Base-by-base conservation (phyloP, 2,113 vertebrate genomes). In the Leucoraja erinaceus region DNA sequence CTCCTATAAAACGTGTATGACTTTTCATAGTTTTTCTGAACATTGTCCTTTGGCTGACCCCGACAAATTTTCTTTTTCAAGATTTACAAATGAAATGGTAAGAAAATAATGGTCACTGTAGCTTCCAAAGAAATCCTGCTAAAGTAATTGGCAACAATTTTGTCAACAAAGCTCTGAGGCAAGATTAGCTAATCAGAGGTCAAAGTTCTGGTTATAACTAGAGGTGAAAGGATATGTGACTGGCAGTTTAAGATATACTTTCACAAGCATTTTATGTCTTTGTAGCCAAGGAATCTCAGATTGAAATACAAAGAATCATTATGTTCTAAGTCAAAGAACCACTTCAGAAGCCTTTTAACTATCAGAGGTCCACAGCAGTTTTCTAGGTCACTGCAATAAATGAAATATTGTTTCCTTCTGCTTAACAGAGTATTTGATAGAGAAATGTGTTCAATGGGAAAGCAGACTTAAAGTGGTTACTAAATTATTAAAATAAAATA, bases 1-100 rank as follows among this genome's bases (percentile, higher is more conserved):
- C 94, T 96, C 95, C 94, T 97, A 93, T 66, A 38, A 78, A 93
- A 93, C 7, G 76, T 9, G 5, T 93, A 93, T 93, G 74, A 76
- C 74, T 93, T 76, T 79, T 61, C 74, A 93, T 76, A 94, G 94
- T 96, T 96, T 96, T 94, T 94, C 93, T 95, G 94, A 96, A 93
- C 94, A 93, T 93, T 97, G 97, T 97, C 97, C 97, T 95, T 96
- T 97, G 97, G 96, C 95, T 98, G 96, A 98, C 96, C 96, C 95
- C 95, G 93, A 94, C 95, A 95, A 95, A 97, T 95, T 96, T 96
- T 96, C 94, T 96, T 93, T 94, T 94, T 93, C 90, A 91, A 91
- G 90, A 91, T 72, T 91, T 91, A 91, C 90, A 91, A 91, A 91
- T 91, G 90, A 91, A 91, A 72, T 91, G 66, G 90, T 91, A 91